Evolutionary conservation across 1,140 invertebrate genomes (phyloP).

Genomic region (Chelonus insularis): DNA sequence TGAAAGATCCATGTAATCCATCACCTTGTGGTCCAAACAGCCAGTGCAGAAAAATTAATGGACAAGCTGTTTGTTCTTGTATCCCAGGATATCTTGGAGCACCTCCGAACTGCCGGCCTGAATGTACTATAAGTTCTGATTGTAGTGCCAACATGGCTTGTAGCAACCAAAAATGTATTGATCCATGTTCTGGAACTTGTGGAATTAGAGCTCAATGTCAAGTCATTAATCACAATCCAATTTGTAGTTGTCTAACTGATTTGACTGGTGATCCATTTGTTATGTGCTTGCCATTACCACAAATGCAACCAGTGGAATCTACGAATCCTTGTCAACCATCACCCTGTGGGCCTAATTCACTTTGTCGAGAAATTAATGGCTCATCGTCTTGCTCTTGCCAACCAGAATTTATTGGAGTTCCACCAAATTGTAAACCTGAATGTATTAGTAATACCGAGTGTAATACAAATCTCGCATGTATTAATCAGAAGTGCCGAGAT

Average conservation of each 20-base stretch:
- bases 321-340: slow-evolving; percentile 59
- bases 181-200: slow-evolving; percentile 76
- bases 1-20: slow-evolving; percentile 65
- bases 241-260: slow-evolving; percentile 66
- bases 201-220: slow-evolving; percentile 67
- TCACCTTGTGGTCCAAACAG: slow-evolving; percentile 76
- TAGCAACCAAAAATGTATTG: slow-evolving; percentile 70
- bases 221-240: slow-evolving; percentile 70
- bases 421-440: slow-evolving; percentile 60
- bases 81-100: slow-evolving; percentile 72
- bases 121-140: slow-evolving; percentile 71
- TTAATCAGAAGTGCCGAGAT: slow-evolving; percentile 52
- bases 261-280: slow-evolving; percentile 65
- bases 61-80: slow-evolving; percentile 73
- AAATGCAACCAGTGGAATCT: slow-evolving; percentile 4
- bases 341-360: slow-evolving; percentile 62
- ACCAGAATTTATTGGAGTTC: slow-evolving; percentile 52
- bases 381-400: slow-evolving; percentile 53
- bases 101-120: slow-evolving; percentile 72
- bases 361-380: slow-evolving; percentile 56
- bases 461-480: slow-evolving; percentile 51
- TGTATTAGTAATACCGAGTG: slow-evolving; percentile 54
- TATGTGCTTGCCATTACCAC: slow-evolving; percentile 54
- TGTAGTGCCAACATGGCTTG: slow-evolving; percentile 71
- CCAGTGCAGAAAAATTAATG: slow-evolving; percentile 69